A percentile compares a stretch with the other conserved stretches of the same genome.
Conservation (phyloP, 2,888 invertebrate species). For the Cantharis flavilabris region DNA sequence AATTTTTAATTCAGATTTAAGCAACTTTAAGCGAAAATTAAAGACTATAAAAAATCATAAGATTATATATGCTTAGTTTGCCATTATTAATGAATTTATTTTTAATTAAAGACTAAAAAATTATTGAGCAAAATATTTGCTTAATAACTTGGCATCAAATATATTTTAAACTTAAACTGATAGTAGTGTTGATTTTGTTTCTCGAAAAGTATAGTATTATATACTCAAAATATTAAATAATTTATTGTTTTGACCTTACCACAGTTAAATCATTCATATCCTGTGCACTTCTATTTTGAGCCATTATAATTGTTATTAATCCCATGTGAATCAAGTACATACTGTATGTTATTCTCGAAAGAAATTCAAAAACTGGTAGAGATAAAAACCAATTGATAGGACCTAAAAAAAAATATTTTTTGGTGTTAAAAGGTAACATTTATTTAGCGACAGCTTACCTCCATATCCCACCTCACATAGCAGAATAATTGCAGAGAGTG, state of each 20-base stretch:
- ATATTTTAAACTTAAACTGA: no score
- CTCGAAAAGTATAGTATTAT: no score
- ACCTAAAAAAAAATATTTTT: slow-evolving; percentile 46
- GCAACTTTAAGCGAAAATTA: no score
- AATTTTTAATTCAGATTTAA: no score
- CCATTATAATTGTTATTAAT: slow-evolving; percentile 38
- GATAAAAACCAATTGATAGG: slow-evolving; percentile 59
- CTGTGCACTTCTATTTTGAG: slow-evolving; percentile 33
- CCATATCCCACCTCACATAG: slow-evolving; percentile 58
- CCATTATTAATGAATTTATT: no score
- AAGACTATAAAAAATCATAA: no score
- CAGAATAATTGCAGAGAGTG: slow-evolving; percentile 57
- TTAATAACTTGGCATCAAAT: no score
- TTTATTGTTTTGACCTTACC: slow-evolving; percentile 36
- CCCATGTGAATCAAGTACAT: slow-evolving; percentile 57
- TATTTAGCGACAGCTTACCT: slow-evolving; percentile 45
- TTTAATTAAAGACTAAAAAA: no score
- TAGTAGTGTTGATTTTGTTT: no score
- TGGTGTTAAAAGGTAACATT: neutral
- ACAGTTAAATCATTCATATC: slow-evolving; percentile 40
- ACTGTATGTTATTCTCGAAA: slow-evolving; percentile 58
- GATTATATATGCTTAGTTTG: no score
- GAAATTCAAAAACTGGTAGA: slow-evolving; percentile 55
- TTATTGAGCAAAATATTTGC: no score
- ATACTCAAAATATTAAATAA: no score